Percentiles rank a stretch among this genome's conserved stretches.
These are phyloP conservation scores for Callopanchax toddi DNA, from an alignment of 2,113 vertebrate genomes.

Conservation along the genomic window DNA sequence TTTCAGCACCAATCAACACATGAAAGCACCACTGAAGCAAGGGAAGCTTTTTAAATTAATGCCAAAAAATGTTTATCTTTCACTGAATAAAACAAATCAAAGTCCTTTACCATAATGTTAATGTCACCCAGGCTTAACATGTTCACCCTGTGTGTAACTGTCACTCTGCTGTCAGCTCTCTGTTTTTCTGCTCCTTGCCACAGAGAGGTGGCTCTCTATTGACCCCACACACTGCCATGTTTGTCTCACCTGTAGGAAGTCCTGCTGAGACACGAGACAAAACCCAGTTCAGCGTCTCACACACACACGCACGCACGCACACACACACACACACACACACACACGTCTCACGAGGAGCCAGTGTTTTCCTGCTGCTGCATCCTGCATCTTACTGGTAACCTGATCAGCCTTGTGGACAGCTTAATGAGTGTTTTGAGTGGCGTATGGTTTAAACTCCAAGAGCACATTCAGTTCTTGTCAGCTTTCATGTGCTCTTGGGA, in stretches of 20 bases:
- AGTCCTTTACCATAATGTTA: not conserved
- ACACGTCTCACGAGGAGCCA: constrained; percentile 7
- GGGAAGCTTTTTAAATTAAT: too few relatives aligned
- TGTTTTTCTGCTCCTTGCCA: constrained; percentile 84
- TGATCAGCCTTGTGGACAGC: constrained; percentile 21
- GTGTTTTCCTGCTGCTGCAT: constrained; percentile 33
- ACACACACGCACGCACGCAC: constrained; percentile 1
- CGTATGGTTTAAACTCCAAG: constrained; percentile 1
- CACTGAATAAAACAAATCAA: too few relatives aligned
- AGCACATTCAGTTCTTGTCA: not conserved
- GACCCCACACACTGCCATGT: constrained; percentile 85
- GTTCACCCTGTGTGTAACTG: not conserved
- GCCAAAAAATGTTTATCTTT: not conserved
- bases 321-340: constrained; percentile 1
- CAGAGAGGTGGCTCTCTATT: constrained; percentile 72
- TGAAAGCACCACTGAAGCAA: too few relatives aligned
- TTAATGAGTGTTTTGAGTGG: constrained; percentile 29
- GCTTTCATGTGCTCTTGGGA: not conserved
- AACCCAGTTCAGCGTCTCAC: not conserved
- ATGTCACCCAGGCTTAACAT: not conserved
- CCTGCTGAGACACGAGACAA: constrained; percentile 26
- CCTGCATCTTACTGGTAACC: constrained; percentile 40
- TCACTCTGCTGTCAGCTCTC: constrained; percentile 74
- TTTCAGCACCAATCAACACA: too few relatives aligned
- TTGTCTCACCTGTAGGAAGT: constrained; percentile 60